phyloP scores from a whole-genome alignment of 2,888 invertebrate genomes.

The Diarsia brunnea region DNA sequence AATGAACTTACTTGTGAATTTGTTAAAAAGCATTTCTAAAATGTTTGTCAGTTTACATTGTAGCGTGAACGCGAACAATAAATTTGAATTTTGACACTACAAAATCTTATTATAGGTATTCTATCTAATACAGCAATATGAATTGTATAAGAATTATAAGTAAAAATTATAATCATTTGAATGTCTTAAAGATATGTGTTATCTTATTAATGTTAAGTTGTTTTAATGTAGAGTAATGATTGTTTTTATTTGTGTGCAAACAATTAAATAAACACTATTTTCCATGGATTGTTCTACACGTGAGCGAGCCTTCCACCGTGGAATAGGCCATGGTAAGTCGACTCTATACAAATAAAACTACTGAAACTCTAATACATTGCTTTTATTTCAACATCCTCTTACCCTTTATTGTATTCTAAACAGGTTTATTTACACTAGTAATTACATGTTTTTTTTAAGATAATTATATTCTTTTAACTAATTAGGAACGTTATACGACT shows the following conservation, averaged over 20 bases:
- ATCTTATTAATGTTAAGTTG: conserved; percentile 62
- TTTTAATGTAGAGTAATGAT: conserved; percentile 70
- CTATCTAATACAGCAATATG: conserved; percentile 63
- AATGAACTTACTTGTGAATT: conserved; percentile 41
- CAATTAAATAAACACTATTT: conserved; percentile 86
- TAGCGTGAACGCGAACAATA: conserved; percentile 43
- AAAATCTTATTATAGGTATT: conserved; percentile 61
- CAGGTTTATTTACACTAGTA: conserved; percentile 39
- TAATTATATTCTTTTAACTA: conserved; percentile 32
- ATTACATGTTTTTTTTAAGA: conserved; percentile 10
- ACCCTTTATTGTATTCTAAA: conserved; percentile 10
- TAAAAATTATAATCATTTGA: conserved; percentile 53
- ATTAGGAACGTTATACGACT: conserved; percentile 42
- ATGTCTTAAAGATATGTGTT: conserved; percentile 61
- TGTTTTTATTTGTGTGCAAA: conserved; percentile 80
- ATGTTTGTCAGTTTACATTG: conserved; percentile 41
- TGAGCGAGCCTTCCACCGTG: conserved; percentile 85
- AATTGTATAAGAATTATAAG: conserved; percentile 62
- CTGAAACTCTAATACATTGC: conserved; percentile 72
- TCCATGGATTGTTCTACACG: conserved; percentile 89
- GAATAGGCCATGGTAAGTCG: conserved; percentile 89
- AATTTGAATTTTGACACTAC: conserved; percentile 43
- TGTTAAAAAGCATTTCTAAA: conserved; percentile 49
- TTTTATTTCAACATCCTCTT: conserved; percentile 72
- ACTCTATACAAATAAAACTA: conserved; percentile 84